These are phyloP conservation scores for Biston betularia DNA, from an alignment of 2,888 invertebrate genomes.

Conservation along the genomic window DNA sequence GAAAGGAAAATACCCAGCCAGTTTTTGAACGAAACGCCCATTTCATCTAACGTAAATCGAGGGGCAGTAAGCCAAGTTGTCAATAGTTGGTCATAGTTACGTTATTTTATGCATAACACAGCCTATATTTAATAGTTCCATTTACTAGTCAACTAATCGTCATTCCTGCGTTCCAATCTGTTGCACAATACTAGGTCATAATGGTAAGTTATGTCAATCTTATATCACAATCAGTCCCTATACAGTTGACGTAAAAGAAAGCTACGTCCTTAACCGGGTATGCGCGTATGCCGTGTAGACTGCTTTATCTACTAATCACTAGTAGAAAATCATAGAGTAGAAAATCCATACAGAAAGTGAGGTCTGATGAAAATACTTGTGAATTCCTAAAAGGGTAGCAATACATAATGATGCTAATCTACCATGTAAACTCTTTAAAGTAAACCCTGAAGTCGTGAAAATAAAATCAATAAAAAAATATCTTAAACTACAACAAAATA, in stretches of 20 bases:
- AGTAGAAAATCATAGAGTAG: background rate
- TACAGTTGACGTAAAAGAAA: slow-evolving; percentile 77
- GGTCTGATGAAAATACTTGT: background rate
- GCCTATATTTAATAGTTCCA: slow-evolving; percentile 1
- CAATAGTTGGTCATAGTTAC: too few species aligned
- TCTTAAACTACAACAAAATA: too few species aligned
- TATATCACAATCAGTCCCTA: slow-evolving; percentile 64
- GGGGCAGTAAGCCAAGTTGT: too few species aligned
- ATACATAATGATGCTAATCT: too few species aligned
- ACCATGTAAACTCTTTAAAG: too few species aligned
- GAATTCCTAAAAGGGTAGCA: too few species aligned
- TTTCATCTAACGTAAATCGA: too few species aligned
- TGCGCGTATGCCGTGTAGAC: slow-evolving; percentile 63
- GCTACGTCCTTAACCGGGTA: slow-evolving; percentile 75
- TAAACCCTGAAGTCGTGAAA: too few species aligned
- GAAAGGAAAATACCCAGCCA: too few species aligned
- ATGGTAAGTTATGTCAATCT: slow-evolving; percentile 34
- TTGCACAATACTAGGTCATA: slow-evolving; percentile 61
- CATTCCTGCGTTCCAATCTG: slow-evolving; percentile 34
- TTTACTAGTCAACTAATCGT: slow-evolving; percentile 2
- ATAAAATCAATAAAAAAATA: too few species aligned
- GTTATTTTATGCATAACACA: background rate
- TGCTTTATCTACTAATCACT: background rate
- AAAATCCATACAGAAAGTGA: background rate
- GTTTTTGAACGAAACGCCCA: too few species aligned